These are phyloP conservation scores for Odocoileus virginianus DNA, from an alignment of 2,113 vertebrate species.

Conservation along the genomic window DNA sequence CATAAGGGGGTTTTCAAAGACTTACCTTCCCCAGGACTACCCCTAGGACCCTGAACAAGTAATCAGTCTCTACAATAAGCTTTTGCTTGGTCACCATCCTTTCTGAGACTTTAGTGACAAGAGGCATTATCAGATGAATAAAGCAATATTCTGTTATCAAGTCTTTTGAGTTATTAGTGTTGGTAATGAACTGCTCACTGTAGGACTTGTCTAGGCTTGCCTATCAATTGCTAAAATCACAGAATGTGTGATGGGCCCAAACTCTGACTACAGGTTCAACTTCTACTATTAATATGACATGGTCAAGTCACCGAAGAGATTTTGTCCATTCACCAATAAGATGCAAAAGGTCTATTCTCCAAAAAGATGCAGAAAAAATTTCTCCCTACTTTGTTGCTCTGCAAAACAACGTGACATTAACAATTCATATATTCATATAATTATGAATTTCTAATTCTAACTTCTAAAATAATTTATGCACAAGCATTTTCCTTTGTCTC, in stretches of 20 bases:
- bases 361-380: neutral
- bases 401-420: neutral
- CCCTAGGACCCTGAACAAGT: slow-evolving; percentile 4
- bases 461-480: neutral
- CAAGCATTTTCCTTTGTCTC: neutral
- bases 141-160: neutral
- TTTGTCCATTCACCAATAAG: neutral
- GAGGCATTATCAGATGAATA: neutral
- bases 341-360: neutral
- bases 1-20: neutral
- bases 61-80: neutral
- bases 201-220: neutral
- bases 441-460: neutral
- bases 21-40: neutral
- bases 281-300: neutral
- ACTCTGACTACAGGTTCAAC: neutral
- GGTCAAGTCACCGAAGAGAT: neutral
- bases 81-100: neutral
- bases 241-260: neutral
- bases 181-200: neutral
- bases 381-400: neutral
- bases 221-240: neutral
- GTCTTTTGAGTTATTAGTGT: slow-evolving; percentile 22
- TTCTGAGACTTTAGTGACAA: slow-evolving; percentile 42
- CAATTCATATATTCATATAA: neutral